Percentiles rank a stretch among this genome's conserved stretches.
Evolutionary conservation across 2,797 vertebrate species (phyloP).

Genomic region (Somateria mollissima): DNA sequence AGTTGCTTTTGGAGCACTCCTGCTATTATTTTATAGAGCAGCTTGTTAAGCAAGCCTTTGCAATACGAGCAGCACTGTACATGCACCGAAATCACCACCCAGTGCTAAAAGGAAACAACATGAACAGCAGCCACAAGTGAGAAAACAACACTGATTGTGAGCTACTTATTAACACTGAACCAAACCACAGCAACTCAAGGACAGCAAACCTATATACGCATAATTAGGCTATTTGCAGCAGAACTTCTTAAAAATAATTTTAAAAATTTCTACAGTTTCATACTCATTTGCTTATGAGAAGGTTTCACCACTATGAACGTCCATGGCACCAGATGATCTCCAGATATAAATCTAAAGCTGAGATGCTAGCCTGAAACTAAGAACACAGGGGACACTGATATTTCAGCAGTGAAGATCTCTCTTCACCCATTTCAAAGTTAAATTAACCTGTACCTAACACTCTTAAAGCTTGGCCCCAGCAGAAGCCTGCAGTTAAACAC

Average conservation of each 20-base stretch:
- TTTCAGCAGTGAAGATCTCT: neutral
- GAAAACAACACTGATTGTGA: neutral
- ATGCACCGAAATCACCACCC: neutral
- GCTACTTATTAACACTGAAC: neutral
- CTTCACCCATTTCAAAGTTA: neutral
- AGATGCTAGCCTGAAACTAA: neutral
- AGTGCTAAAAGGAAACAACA: neutral
- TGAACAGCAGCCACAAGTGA: neutral
- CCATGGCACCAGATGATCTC: neutral
- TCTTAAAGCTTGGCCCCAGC: neutral
- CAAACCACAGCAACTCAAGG: neutral
- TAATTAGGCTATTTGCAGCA: neutral
- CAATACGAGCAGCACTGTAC: neutral
- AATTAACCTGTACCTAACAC: neutral
- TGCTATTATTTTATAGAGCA: neutral
- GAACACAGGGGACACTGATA: neutral
- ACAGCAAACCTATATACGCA: neutral
- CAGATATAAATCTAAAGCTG: rapidly evolving
- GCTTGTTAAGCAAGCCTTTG: neutral
- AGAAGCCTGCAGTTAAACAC: neutral
- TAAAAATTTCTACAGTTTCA: neutral
- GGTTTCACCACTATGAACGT: neutral
- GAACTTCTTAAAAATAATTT: neutral
- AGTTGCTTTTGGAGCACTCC: neutral
- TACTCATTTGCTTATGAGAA: neutral